Evolutionary conservation across 2,888 invertebrate genomes (phyloP).

Genomic region (Digitonthophagus gazella): DNA sequence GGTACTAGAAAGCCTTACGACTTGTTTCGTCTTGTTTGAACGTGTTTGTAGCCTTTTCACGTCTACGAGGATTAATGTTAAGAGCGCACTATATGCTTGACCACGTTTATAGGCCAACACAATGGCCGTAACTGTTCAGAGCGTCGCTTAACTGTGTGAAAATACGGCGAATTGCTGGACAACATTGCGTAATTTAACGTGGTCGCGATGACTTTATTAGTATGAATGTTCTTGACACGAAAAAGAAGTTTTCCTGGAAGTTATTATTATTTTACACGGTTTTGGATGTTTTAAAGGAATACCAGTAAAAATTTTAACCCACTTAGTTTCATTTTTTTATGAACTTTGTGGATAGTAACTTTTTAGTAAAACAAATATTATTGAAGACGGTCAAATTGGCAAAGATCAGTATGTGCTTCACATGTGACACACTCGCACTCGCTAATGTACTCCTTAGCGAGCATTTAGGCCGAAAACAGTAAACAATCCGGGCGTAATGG

Average conservation of each 20-base stretch:
- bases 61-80: background rate
- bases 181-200: slow-evolving; percentile 6
- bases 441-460: background rate
- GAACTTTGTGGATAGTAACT: too few species aligned
- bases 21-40: background rate
- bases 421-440: background rate
- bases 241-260: background rate
- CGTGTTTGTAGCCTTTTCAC: background rate
- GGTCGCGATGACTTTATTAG: background rate
- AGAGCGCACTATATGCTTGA: background rate
- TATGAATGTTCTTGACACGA: background rate
- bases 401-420: background rate
- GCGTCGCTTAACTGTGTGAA: slow-evolving; percentile 15
- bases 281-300: too few species aligned
- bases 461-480: background rate
- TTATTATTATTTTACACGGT: too few species aligned
- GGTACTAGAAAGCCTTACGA: background rate
- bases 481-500: background rate
- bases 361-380: background rate
- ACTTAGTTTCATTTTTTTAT: background rate
- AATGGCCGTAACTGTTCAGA: slow-evolving; percentile 13
- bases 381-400: background rate
- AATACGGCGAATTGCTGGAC: slow-evolving; percentile 12
- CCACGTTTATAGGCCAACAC: slow-evolving; percentile 9
- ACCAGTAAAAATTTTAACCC: too few species aligned